These are phyloP conservation scores for Rhagonycha lutea DNA, from an alignment of 2,888 invertebrate species.

Conservation along the genomic window DNA sequence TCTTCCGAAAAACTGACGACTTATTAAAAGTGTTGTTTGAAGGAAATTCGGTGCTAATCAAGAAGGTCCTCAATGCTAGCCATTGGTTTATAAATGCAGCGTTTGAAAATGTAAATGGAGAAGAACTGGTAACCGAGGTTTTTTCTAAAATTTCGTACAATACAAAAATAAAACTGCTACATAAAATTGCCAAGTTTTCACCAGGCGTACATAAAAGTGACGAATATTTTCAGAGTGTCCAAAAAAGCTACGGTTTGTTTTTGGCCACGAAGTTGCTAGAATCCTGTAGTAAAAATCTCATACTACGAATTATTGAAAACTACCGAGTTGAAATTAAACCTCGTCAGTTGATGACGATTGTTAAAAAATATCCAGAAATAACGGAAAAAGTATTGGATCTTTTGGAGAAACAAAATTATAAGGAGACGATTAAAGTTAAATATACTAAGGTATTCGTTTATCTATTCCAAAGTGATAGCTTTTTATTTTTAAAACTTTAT, in stretches of 20 bases:
- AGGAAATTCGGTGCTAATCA: slow-evolving; percentile 14
- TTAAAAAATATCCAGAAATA: slow-evolving; percentile 15
- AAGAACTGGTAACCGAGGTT: slow-evolving; percentile 16
- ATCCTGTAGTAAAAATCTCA: slow-evolving; percentile 17
- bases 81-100: slow-evolving; percentile 25
- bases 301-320: slow-evolving; percentile 13
- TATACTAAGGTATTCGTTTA: slow-evolving; percentile 6
- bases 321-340: slow-evolving; percentile 12
- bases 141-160: slow-evolving; percentile 26
- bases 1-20: slow-evolving; percentile 12
- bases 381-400: slow-evolving; percentile 12
- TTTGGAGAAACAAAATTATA: not conserved
- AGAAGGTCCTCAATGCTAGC: slow-evolving; percentile 22
- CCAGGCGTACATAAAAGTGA: slow-evolving; percentile 9
- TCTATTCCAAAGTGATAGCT: not conserved
- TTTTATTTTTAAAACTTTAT: slow-evolving; percentile 16
- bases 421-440: not conserved
- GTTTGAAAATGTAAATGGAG: slow-evolving; percentile 12
- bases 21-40: slow-evolving; percentile 19
- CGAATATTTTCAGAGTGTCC: slow-evolving; percentile 19
- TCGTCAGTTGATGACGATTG: slow-evolving; percentile 11
- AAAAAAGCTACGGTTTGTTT: slow-evolving; percentile 21
- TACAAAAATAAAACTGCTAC: slow-evolving; percentile 19
- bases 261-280: slow-evolving; percentile 19
- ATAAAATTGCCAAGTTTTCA: slow-evolving; percentile 11